These are phyloP conservation scores for Gallinago solitaria DNA, from an alignment of 2,797 vertebrate genomes.

Conservation along the genomic window DNA sequence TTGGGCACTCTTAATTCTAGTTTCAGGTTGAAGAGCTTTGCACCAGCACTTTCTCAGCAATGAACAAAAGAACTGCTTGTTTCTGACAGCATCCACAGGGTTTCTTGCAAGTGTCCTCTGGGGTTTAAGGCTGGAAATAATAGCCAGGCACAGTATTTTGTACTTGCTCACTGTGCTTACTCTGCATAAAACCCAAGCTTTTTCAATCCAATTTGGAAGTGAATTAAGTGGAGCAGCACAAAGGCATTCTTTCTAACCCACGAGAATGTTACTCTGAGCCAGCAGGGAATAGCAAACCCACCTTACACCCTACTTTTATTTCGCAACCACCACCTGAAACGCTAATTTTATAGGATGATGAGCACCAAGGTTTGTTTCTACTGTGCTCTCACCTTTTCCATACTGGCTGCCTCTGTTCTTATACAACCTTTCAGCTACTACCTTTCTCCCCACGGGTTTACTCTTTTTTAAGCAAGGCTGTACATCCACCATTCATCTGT, in stretches of 20 bases:
- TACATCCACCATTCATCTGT: neutral
- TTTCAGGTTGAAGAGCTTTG: neutral
- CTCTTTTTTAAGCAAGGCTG: neutral
- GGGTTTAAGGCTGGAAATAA: neutral
- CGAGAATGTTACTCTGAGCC: neutral
- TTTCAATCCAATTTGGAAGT: neutral
- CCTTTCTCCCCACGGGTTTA: neutral
- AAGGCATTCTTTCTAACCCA: neutral
- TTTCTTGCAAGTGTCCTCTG: neutral
- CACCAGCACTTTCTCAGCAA: neutral
- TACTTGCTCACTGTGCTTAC: neutral
- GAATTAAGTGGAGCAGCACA: neutral
- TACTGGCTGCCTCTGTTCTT: neutral
- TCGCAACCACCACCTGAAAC: neutral
- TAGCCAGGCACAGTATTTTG: neutral
- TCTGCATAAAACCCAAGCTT: neutral
- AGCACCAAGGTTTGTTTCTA: neutral
- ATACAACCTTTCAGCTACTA: neutral
- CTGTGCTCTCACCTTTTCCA: neutral
- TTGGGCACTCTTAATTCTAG: neutral
- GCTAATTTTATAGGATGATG: neutral
- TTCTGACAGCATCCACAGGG: neutral
- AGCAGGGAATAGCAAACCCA: neutral
- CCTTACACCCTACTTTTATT: neutral
- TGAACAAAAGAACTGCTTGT: neutral